phyloP scores from a whole-genome alignment of 2,113 vertebrate genomes.

The Odobenus rosmarus region DNA sequence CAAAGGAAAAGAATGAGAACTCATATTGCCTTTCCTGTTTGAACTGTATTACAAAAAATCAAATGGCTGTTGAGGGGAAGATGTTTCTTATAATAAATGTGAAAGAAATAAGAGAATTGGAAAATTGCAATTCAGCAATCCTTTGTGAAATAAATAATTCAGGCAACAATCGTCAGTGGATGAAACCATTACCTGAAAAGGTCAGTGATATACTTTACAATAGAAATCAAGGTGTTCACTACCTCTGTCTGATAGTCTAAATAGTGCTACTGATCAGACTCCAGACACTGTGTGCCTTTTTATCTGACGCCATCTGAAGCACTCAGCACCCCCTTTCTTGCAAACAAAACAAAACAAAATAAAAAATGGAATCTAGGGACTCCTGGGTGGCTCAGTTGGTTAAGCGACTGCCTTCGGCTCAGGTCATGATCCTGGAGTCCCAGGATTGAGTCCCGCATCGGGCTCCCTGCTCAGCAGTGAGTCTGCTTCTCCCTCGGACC shows the following conservation, averaged over 20 bases:
- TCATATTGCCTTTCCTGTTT: neutral
- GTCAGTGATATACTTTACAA: neutral
- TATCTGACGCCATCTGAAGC: neutral
- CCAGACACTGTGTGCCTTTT: neutral
- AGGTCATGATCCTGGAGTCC: too few species aligned
- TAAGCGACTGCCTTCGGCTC: too few species aligned
- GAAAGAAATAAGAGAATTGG: constrained; percentile 17
- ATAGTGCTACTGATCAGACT: neutral
- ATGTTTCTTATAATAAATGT: neutral
- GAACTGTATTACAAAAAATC: neutral
- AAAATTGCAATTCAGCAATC: neutral
- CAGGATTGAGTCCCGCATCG: too few species aligned
- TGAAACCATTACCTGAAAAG: neutral
- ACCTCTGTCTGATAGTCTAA: neutral
- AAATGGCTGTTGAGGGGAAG: neutral
- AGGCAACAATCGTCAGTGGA: neutral
- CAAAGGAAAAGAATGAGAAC: neutral
- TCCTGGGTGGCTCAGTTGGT: too few species aligned
- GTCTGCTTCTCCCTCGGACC: too few species aligned
- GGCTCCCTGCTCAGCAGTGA: too few species aligned
- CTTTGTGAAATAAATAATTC: neutral
- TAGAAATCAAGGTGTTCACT: neutral
- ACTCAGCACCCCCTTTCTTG: neutral
- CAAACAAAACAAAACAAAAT: neutral
- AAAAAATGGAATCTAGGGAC: neutral